A percentile compares a stretch with the other conserved stretches of the same genome.
These are phyloP conservation scores for Onychostruthus taczanowskii DNA, from an alignment of 2,113 vertebrate genomes.

Conservation along the genomic window DNA sequence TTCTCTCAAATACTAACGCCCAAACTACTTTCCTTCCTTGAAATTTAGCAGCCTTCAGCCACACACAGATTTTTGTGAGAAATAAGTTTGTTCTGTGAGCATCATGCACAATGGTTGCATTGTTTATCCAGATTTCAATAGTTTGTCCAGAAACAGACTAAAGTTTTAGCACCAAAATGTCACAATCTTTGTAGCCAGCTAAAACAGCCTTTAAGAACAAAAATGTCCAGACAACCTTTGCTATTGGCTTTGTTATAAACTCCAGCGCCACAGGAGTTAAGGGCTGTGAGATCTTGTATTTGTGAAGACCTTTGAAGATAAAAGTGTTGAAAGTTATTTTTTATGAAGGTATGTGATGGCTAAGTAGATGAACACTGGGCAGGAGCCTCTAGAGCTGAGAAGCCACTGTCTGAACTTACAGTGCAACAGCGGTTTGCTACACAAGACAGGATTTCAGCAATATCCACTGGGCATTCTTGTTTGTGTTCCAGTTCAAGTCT, in stretches of 20 bases:
- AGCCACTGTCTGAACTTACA: not conserved
- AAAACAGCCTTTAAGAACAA: not conserved
- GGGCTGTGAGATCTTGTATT: not conserved
- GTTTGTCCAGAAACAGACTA: not conserved
- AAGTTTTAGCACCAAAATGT: not conserved
- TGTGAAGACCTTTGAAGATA: not conserved
- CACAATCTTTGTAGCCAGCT: not conserved
- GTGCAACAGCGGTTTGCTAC: not conserved
- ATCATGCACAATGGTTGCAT: not conserved
- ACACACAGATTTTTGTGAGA: not conserved
- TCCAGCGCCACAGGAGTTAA: not conserved
- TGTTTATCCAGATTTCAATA: not conserved
- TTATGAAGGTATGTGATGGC: not conserved
- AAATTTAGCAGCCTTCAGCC: not conserved
- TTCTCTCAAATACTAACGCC: not conserved
- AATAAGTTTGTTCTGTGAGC: not conserved
- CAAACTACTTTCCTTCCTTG: not conserved
- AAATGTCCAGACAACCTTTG: not conserved
- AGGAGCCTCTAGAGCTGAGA: not conserved
- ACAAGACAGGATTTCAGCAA: not conserved
- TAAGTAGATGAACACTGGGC: not conserved
- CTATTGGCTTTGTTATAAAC: not conserved
- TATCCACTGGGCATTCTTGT: not conserved
- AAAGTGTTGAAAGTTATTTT: not conserved
- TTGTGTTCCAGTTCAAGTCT: not conserved